A percentile compares a stretch with the other conserved stretches of the same genome.
Evolutionary conservation across 1,140 invertebrate species (phyloP).

Genomic region (Odontomachus brunneus): DNA sequence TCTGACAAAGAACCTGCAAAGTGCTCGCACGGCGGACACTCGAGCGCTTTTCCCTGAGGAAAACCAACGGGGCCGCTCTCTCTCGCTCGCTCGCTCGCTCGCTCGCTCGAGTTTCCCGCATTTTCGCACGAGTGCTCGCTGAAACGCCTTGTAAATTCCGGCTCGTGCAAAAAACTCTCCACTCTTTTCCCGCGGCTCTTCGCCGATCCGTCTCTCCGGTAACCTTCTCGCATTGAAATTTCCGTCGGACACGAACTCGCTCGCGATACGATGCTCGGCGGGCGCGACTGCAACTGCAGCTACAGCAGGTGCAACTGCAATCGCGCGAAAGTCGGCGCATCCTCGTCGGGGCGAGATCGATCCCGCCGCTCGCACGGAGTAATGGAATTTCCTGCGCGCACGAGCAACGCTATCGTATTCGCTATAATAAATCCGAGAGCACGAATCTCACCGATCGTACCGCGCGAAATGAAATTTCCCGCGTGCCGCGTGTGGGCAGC

Average conservation of each 20-base stretch:
- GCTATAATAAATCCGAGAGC: background rate
- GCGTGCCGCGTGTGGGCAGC: background rate
- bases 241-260: background rate
- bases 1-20: background rate
- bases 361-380: background rate
- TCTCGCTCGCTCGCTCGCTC: background rate
- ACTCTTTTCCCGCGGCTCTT: background rate
- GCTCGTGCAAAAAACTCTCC: background rate
- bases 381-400: slow-evolving; percentile 18
- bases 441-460: background rate
- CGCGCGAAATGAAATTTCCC: slow-evolving; percentile 19
- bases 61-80: no score
- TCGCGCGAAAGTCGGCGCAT: background rate
- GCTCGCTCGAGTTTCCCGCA: background rate
- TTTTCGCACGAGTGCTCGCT: background rate
- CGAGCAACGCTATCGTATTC: background rate
- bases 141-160: background rate
- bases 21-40: background rate
- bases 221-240: background rate
- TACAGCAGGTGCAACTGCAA: no score
- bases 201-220: no score
- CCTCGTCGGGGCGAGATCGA: background rate
- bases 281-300: background rate
- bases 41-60: background rate
- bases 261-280: background rate